These are phyloP conservation scores for Salarias fasciatus DNA, from an alignment of 2,797 vertebrate species.

Conservation along the genomic window DNA sequence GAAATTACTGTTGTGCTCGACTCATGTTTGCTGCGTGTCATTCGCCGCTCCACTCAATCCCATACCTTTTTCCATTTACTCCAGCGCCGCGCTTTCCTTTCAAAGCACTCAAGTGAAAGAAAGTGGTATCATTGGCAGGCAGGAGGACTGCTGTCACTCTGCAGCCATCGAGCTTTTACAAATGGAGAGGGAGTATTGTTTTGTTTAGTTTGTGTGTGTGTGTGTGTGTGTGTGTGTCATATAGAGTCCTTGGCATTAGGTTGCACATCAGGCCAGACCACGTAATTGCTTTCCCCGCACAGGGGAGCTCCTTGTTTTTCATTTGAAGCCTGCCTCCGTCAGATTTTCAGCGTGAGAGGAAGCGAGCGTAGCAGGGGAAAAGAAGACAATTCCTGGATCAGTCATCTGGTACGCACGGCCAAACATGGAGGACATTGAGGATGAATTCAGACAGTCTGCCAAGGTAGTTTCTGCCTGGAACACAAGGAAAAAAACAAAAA, in stretches of 20 bases:
- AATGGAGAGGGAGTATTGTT: constrained; percentile 44
- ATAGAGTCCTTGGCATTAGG: constrained; percentile 65
- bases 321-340: constrained; percentile 70
- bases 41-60: constrained; percentile 3
- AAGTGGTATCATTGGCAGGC: constrained; percentile 45
- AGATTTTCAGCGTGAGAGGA: constrained; percentile 64
- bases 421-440: constrained; percentile 36
- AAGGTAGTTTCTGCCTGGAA: constrained; percentile 22
- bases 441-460: constrained; percentile 35
- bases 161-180: constrained; percentile 50
- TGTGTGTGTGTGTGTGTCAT: constrained; percentile 15
- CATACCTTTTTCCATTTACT: constrained; percentile 22
- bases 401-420: constrained; percentile 37
- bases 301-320: constrained; percentile 71
- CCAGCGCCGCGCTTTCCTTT: constrained; percentile 1
- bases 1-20: constrained; percentile 37
- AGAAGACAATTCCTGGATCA: constrained; percentile 64
- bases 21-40: constrained; percentile 42
- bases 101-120: constrained; percentile 17
- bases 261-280: constrained; percentile 63
- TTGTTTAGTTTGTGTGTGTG: constrained; percentile 16
- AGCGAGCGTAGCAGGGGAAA: constrained; percentile 19
- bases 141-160: constrained; percentile 31
- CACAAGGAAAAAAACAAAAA: not conserved
- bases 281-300: constrained; percentile 70